These are phyloP conservation scores for Prostheceraeus crozeri DNA, from an alignment of 2,888 invertebrate species.

Conservation along the genomic window DNA sequence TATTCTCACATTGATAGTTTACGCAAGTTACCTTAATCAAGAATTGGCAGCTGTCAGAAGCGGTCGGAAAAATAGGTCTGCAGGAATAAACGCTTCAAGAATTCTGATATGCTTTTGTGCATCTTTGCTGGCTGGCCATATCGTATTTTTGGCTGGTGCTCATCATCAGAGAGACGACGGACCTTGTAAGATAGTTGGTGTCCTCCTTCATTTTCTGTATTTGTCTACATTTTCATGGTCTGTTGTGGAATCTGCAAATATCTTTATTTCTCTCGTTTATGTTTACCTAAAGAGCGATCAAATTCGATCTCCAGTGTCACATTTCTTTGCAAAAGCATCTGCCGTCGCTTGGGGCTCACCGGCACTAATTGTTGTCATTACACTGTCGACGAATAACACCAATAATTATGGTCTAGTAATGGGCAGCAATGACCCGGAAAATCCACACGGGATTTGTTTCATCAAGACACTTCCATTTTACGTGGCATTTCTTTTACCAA, in stretches of 20 bases:
- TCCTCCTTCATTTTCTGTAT: slow-evolving; percentile 12
- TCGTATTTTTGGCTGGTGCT: background rate
- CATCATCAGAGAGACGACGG: background rate
- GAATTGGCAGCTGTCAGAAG: too few species aligned
- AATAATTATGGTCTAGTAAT: slow-evolving; percentile 3
- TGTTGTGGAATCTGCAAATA: background rate
- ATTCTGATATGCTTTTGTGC: slow-evolving; percentile 2
- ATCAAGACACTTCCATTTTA: background rate
- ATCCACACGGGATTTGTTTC: too few species aligned
- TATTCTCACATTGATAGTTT: background rate
- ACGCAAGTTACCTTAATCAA: background rate
- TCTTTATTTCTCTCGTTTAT: background rate
- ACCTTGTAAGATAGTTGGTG: background rate
- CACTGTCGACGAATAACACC: background rate
- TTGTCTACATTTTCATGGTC: slow-evolving; percentile 11
- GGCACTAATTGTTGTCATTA: background rate
- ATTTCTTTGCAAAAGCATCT: background rate
- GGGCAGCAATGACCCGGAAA: background rate
- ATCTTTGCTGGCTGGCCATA: background rate
- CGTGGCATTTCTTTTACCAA: background rate
- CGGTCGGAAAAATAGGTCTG: too few species aligned
- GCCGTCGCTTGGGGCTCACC: slow-evolving; percentile 6
- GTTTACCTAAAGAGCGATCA: slow-evolving; percentile 8
- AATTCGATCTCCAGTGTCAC: too few species aligned
- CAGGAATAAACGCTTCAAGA: background rate